Conservation (phyloP, 2,888 invertebrate genomes). For the Falcaria lacertinaria region DNA sequence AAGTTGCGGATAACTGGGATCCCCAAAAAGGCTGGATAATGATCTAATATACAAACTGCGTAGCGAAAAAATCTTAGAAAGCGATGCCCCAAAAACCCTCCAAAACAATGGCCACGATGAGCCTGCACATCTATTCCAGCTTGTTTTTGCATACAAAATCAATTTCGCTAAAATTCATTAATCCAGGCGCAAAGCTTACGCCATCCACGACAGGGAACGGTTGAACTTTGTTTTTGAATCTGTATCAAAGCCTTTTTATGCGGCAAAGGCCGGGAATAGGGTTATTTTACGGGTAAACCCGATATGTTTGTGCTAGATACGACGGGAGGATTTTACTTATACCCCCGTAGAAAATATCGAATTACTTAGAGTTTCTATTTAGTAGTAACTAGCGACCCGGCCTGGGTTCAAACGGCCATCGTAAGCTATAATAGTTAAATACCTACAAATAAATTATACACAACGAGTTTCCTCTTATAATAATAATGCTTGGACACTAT, state of each 20-base stretch:
- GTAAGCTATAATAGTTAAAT: no score
- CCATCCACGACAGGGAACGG: not conserved
- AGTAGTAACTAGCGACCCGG: no score
- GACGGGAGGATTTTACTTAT: conserved; percentile 12
- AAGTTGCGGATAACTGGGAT: no score
- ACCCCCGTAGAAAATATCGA: conserved; percentile 11
- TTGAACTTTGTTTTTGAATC: not conserved
- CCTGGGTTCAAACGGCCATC: no score
- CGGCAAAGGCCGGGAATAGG: conserved; percentile 8
- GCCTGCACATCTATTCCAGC: not conserved
- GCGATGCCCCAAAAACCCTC: no score
- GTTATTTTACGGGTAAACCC: conserved; percentile 15
- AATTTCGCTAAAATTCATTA: conserved; percentile 5
- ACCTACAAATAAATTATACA: no score
- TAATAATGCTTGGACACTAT: no score
- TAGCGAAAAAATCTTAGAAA: not conserved
- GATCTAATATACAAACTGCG: no score
- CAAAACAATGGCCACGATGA: not conserved
- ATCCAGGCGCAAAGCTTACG: not conserved
- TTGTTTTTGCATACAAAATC: conserved; percentile 10
- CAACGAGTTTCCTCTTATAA: no score
- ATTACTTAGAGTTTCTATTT: conserved; percentile 9
- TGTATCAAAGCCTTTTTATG: conserved; percentile 3
- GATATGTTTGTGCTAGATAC: conserved; percentile 19
- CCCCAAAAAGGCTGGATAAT: no score